phyloP scores from a whole-genome alignment of 1,140 invertebrate species.

The Adoxophyes honmai region DNA sequence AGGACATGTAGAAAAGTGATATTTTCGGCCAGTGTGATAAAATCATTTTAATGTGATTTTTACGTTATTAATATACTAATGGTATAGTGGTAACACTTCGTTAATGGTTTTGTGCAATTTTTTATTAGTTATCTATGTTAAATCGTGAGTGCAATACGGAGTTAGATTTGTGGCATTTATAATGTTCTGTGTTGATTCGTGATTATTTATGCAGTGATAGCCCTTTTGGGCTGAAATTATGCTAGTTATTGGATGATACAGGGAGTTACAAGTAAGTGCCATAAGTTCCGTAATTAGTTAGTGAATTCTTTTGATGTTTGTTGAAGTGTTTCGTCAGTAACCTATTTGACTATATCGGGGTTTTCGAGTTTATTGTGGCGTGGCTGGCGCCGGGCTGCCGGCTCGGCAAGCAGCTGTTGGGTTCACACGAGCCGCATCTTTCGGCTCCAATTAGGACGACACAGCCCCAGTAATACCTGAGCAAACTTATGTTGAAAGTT shows the following conservation, averaged over 20 bases:
- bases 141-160: constrained; percentile 66
- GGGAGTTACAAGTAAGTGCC: constrained; percentile 58
- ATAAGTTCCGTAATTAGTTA: constrained; percentile 29
- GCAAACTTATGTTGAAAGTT: constrained; percentile 6
- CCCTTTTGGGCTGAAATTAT: constrained; percentile 59
- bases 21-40: constrained; percentile 55
- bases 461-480: neutral
- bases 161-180: constrained; percentile 53
- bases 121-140: constrained; percentile 67
- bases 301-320: constrained; percentile 19
- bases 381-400: constrained; percentile 60
- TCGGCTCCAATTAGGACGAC: constrained; percentile 18
- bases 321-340: constrained; percentile 43
- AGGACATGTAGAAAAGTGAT: constrained; percentile 69
- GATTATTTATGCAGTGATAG: constrained; percentile 72
- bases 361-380: constrained; percentile 44
- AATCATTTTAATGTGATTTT: constrained; percentile 61
- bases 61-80: constrained; percentile 52
- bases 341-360: constrained; percentile 67
- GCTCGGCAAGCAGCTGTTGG: constrained; percentile 57
- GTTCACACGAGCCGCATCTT: constrained; percentile 32
- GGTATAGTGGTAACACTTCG: constrained; percentile 53
- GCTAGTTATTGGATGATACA: constrained; percentile 72
- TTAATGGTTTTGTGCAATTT: constrained; percentile 58
- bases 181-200: constrained; percentile 72